phyloP scores from a whole-genome alignment of 2,113 vertebrate species.

The Syngnathus floridae region DNA sequence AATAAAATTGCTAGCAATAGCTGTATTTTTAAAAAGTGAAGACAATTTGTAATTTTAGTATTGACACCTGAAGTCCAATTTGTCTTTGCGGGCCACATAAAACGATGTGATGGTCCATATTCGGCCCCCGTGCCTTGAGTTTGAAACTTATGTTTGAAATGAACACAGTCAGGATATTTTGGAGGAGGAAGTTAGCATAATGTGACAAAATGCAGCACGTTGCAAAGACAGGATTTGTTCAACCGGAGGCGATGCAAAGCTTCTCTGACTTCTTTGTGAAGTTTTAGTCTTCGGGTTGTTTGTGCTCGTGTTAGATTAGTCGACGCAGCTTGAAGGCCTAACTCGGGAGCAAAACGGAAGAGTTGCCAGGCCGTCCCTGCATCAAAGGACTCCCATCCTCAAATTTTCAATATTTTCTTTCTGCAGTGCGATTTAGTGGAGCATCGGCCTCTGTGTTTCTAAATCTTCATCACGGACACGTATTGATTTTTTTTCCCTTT shows the following conservation, averaged over 20 bases:
- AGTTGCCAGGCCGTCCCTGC: slow-evolving; percentile 1
- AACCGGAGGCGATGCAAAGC: background rate
- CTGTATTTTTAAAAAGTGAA: no score
- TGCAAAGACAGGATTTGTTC: background rate
- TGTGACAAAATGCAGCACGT: no score
- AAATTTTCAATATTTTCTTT: slow-evolving; percentile 2
- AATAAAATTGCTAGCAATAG: no score
- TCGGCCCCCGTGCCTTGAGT: no score
- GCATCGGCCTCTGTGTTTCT: background rate
- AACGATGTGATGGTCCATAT: no score
- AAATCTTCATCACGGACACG: background rate
- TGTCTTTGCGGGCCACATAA: no score
- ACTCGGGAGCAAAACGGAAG: slow-evolving; percentile 24
- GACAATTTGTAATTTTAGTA: no score
- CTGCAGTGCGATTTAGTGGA: background rate
- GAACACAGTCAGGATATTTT: no score
- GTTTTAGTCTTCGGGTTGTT: slow-evolving; percentile 11
- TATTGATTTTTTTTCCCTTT: background rate
- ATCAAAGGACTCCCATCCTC: slow-evolving; percentile 34
- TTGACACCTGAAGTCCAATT: no score
- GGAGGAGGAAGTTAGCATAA: no score
- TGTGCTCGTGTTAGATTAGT: slow-evolving; percentile 10
- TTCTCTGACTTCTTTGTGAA: slow-evolving; percentile 10
- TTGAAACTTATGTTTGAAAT: no score
- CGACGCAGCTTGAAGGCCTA: slow-evolving; percentile 6